Percentiles rank a stretch among this genome's conserved stretches.
These are phyloP conservation scores for Periplaneta americana DNA, from an alignment of 1,140 invertebrate species.

Conservation along the genomic window DNA sequence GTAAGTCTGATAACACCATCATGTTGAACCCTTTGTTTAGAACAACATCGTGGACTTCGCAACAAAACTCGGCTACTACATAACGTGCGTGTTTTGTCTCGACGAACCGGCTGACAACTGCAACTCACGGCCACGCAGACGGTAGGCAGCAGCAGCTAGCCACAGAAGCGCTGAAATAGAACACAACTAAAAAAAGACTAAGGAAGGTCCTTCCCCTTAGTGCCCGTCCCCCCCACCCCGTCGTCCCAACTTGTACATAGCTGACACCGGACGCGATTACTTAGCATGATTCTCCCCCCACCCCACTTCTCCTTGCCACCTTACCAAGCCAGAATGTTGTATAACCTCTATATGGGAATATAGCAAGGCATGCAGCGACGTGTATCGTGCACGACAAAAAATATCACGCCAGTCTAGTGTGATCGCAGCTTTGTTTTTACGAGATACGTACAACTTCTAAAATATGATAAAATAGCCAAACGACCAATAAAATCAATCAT, in stretches of 20 bases:
- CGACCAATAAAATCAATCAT: no score
- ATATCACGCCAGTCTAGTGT: no score
- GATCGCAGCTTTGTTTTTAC: no score
- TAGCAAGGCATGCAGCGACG: not conserved
- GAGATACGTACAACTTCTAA: no score
- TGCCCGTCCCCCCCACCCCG: not conserved
- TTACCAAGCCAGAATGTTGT: not conserved
- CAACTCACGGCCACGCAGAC: not conserved
- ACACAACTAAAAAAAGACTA: not conserved
- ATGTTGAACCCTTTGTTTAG: conserved; percentile 1
- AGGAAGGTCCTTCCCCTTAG: not conserved
- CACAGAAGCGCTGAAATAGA: not conserved
- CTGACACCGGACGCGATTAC: not conserved
- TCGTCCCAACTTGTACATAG: not conserved
- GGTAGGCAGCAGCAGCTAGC: not conserved
- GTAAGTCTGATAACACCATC: conserved; percentile 13
- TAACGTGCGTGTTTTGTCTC: not conserved
- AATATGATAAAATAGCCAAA: no score
- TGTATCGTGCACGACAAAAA: no score
- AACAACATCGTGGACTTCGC: not conserved
- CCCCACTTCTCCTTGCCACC: not conserved
- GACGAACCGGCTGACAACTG: not conserved
- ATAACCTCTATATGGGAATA: not conserved
- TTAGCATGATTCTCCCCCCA: not conserved
- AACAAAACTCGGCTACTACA: not conserved